Percentiles rank a stretch among this genome's conserved stretches.
Evolutionary conservation across 2,797 vertebrate species (phyloP).

Genomic region (Parambassis ranga): DNA sequence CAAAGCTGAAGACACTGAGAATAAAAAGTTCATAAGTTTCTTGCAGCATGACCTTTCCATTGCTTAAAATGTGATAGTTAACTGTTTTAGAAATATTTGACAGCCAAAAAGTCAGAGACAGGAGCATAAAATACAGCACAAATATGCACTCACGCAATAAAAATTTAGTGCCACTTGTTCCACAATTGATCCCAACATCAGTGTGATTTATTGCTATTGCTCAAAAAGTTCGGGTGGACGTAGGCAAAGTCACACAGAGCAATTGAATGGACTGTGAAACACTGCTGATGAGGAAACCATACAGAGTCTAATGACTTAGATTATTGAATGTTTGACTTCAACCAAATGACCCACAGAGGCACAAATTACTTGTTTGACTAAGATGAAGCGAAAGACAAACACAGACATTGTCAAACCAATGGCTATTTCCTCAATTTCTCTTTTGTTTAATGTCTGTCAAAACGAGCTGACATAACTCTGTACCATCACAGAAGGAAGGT

Average conservation of each 20-base stretch:
- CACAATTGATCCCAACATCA: constrained; percentile 40
- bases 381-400: constrained; percentile 27
- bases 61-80: background rate
- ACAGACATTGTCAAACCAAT: background rate
- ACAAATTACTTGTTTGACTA: constrained; percentile 37
- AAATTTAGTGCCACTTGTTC: constrained; percentile 48
- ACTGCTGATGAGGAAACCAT: constrained; percentile 29
- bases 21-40: background rate
- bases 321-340: constrained; percentile 48
- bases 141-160: constrained; percentile 30
- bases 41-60: background rate
- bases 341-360: constrained; percentile 31
- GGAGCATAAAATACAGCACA: background rate
- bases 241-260: constrained; percentile 38
- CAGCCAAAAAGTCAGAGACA: background rate
- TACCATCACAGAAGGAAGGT: constrained; percentile 26
- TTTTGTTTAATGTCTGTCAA: constrained; percentile 24
- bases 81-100: background rate
- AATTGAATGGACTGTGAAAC: constrained; percentile 13
- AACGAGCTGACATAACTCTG: constrained; percentile 7
- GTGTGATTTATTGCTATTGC: constrained; percentile 44
- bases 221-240: constrained; percentile 55
- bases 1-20: background rate
- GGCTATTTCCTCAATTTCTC: background rate
- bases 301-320: constrained; percentile 30